A percentile compares a stretch with the other conserved stretches of the same genome.
Conservation (phyloP, 53 echinoderm and acorn worm genomes). For the Paracentrotus lividus region DNA sequence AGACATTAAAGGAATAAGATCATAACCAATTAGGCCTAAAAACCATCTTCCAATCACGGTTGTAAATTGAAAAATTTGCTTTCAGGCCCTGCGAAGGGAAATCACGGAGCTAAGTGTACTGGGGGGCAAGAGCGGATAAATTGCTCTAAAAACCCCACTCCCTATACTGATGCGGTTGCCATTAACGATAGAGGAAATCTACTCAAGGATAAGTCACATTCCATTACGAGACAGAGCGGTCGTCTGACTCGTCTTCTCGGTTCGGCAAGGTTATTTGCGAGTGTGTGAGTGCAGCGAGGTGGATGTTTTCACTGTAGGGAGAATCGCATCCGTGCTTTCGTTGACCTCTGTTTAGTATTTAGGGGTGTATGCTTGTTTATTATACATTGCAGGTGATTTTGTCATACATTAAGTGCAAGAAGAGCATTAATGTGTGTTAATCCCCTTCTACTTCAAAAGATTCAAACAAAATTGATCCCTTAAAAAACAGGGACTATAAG, state of each 20-base stretch:
- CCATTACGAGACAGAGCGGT: constrained; percentile 6
- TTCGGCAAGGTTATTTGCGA: neutral
- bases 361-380: neutral
- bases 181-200: constrained; percentile 15
- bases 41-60: constrained; percentile 1
- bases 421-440: neutral
- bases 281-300: neutral
- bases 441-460: neutral
- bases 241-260: neutral
- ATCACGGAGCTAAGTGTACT: neutral
- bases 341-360: neutral
- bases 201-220: constrained; percentile 38
- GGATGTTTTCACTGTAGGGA: neutral
- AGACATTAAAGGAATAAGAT: constrained; percentile 22
- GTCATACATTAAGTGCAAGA: neutral
- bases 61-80: constrained; percentile 48
- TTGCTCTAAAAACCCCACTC: constrained; percentile 44
- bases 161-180: neutral
- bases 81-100: constrained; percentile 41
- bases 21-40: constrained; percentile 7
- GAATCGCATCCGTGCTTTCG: neutral
- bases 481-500: no score
- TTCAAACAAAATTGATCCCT: no score
- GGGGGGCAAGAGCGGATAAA: constrained; percentile 5
- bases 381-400: neutral